Conservation (phyloP, 2,113 vertebrate genomes). For the Cyanoliseus patagonus region DNA sequence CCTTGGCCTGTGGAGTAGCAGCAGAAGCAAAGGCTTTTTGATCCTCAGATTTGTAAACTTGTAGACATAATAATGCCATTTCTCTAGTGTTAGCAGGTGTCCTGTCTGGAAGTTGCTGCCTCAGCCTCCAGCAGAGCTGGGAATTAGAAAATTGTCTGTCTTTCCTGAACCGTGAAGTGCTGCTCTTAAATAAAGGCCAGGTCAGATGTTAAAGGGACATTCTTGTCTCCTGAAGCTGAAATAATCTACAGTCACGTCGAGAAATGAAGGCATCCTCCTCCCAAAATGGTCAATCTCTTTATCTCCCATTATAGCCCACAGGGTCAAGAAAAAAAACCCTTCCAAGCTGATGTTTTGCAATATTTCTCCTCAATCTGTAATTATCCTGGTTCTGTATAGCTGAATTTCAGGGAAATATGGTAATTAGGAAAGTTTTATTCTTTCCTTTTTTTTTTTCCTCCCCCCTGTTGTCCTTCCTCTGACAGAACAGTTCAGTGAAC, state of each 20-base stretch:
- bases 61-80: slow-evolving; percentile 76
- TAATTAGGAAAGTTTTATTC: not conserved
- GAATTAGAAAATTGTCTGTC: slow-evolving; percentile 78
- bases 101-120: slow-evolving; percentile 75
- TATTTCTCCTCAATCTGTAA: not conserved
- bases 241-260: slow-evolving; percentile 71
- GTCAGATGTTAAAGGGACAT: slow-evolving; percentile 78
- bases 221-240: slow-evolving; percentile 75
- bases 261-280: slow-evolving; percentile 72
- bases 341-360: not conserved
- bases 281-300: slow-evolving; percentile 71
- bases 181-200: slow-evolving; percentile 78
- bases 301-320: slow-evolving; percentile 28
- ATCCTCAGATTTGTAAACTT: slow-evolving; percentile 78
- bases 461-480: not conserved
- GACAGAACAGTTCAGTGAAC: not conserved
- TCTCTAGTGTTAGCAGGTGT: slow-evolving; percentile 77
- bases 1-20: slow-evolving; percentile 67
- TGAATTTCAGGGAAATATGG: not conserved
- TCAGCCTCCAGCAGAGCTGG: slow-evolving; percentile 74
- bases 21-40: slow-evolving; percentile 73
- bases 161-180: slow-evolving; percentile 77
- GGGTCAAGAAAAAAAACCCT: slow-evolving; percentile 20
- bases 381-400: not conserved
- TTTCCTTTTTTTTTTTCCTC: not conserved